phyloP scores from a whole-genome alignment of 2,797 vertebrate species.

The Coluber constrictor region DNA sequence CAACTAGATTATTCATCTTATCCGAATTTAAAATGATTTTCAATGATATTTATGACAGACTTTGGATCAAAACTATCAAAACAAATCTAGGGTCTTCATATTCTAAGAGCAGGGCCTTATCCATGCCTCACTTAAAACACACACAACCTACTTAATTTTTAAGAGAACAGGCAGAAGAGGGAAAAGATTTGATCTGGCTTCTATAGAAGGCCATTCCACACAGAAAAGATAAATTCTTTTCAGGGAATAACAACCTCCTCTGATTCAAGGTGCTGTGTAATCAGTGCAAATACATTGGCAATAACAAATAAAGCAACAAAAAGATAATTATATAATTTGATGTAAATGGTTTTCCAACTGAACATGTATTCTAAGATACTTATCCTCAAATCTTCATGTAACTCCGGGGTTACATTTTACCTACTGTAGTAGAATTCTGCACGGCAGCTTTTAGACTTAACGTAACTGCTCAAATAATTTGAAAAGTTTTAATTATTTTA shows the following conservation, averaged over 20 bases:
- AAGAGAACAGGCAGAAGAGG: background rate
- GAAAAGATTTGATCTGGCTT: background rate
- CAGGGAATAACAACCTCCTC: background rate
- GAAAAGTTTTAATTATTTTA: background rate
- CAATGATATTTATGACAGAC: background rate
- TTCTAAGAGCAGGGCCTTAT: background rate
- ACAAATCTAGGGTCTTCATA: background rate
- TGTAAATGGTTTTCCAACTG: background rate
- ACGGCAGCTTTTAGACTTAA: slow-evolving; percentile 32
- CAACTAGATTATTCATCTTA: background rate
- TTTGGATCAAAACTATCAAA: background rate
- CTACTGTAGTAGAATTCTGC: slow-evolving; percentile 5
- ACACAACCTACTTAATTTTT: background rate
- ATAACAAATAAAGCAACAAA: background rate
- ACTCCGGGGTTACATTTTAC: background rate
- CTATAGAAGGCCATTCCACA: background rate
- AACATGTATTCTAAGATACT: background rate
- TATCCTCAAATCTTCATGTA: background rate
- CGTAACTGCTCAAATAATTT: slow-evolving; percentile 39
- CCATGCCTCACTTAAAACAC: background rate
- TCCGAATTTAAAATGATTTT: background rate
- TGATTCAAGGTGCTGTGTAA: background rate
- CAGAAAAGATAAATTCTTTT: background rate
- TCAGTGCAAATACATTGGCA: background rate
- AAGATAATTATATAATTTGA: background rate